Evolutionary conservation across 1,140 invertebrate species (phyloP), one percentile per base, ranked within the genome.

Genomic region (Reticulitermes speratus): DNA sequence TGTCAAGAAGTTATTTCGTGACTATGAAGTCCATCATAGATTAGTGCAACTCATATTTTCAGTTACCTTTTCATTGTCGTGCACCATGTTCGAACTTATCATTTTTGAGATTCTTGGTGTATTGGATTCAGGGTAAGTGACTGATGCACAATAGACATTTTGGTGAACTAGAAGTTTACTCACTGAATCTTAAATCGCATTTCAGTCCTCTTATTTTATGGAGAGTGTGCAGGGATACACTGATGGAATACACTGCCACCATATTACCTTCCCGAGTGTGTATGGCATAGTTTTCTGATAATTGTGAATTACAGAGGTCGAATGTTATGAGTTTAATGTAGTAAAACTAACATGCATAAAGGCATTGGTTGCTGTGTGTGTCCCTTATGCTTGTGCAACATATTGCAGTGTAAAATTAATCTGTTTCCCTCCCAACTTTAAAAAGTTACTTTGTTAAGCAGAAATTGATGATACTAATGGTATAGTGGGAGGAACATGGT

Each of bases 71-170:
- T 96, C 99, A 11, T 91, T 99, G 7, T 99, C 98, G 25, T 99
- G 99, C 90, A 99, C 98, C 11, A 99, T 99, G 97, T 99, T 99
- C 92, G 99, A 99, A 91, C 93, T 99, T 44, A 99, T 99, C 87
- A 99, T 99, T 90, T 99, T 99, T 93, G 99, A 99, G 93, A 99
- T 99, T 90, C 92, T 99, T 84, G 98, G 96, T 82, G 94, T 99
- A 87, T 91, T 99, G 86, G 97, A 99, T 90, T 93, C 94, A 88
- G 95, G 92, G 95, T 95, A 92, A 91, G 91, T 88, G 90, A 89
- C 5, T 44, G 16, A 48, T 38, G 38, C 45, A 65, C 21, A 32
- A 14, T 38, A 65, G 38, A 23, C 38, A 84, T 32, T 84, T 38
- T 84, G 30, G 44, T 5, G 44, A 3, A n/a, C n/a, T 32, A 59